Percentiles rank a stretch among this genome's conserved stretches.
phyloP scores from a whole-genome alignment of 2,113 vertebrate species.

The Numida meleagris region DNA sequence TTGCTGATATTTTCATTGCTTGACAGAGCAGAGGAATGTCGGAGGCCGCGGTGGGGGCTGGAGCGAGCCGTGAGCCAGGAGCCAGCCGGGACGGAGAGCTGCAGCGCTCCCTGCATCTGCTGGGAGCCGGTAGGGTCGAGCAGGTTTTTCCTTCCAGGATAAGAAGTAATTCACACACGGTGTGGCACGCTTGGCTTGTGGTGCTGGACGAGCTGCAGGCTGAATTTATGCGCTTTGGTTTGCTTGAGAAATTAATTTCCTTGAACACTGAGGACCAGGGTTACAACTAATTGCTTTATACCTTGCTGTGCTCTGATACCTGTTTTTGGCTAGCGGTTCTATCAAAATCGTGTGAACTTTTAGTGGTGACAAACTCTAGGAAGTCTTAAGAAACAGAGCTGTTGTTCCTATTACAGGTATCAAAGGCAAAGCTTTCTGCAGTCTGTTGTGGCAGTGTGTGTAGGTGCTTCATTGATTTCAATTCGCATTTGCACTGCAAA shows the following conservation, averaged over 20 bases:
- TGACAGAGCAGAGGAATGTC: conserved; percentile 58
- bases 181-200: background rate
- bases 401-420: background rate
- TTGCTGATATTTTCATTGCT: conserved; percentile 9
- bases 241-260: background rate
- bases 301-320: background rate
- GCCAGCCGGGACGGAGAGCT: background rate
- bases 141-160: background rate
- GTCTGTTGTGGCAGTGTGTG: background rate
- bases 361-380: background rate
- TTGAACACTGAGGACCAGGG: background rate
- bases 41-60: conserved; percentile 38
- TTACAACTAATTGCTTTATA: background rate
- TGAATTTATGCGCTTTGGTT: background rate
- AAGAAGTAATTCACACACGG: background rate
- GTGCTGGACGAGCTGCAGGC: background rate
- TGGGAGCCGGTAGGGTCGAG: background rate
- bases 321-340: background rate
- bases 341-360: background rate
- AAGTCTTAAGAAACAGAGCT: background rate
- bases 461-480: background rate
- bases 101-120: background rate
- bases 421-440: background rate
- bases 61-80: background rate
- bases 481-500: background rate